These are phyloP conservation scores for Microcebus griseorufus DNA, from an alignment of 2,113 vertebrate genomes.

Conservation along the genomic window DNA sequence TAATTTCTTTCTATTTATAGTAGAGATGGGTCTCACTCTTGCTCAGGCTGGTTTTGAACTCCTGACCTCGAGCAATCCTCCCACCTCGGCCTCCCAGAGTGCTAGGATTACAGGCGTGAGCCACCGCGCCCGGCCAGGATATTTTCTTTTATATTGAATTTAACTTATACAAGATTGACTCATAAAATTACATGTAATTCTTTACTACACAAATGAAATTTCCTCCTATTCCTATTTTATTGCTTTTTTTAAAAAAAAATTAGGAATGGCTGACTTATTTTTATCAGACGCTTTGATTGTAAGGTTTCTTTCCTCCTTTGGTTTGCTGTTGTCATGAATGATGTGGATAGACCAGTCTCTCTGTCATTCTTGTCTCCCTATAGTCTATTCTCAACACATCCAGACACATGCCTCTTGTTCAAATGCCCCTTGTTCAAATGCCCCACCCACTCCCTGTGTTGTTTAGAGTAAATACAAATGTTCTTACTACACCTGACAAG, in stretches of 20 bases:
- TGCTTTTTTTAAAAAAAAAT: not conserved
- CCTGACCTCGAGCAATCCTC: no score
- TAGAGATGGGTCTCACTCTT: no score
- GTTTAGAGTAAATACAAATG: constrained; percentile 26
- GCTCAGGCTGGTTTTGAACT: no score
- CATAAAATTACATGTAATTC: constrained; percentile 18
- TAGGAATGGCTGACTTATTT: constrained; percentile 24
- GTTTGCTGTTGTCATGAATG: not conserved
- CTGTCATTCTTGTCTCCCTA: not conserved
- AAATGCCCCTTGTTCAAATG: not conserved
- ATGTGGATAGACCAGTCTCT: not conserved
- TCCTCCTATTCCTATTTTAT: not conserved
- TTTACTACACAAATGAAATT: constrained; percentile 16
- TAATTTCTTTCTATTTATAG: no score
- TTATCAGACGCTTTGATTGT: constrained; percentile 30
- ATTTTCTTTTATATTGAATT: constrained; percentile 54
- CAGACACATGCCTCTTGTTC: not conserved
- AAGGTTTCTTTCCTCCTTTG: not conserved
- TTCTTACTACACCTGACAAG: not conserved
- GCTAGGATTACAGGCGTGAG: no score
- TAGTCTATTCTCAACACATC: not conserved
- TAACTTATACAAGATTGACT: constrained; percentile 49
- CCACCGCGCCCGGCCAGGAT: not conserved
- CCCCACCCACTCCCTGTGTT: not conserved
- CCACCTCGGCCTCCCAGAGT: no score